Evolutionary conservation across 2,888 invertebrate genomes (phyloP), one percentile per base, ranked within the genome.

Genomic region (Tinea semifulvella): DNA sequence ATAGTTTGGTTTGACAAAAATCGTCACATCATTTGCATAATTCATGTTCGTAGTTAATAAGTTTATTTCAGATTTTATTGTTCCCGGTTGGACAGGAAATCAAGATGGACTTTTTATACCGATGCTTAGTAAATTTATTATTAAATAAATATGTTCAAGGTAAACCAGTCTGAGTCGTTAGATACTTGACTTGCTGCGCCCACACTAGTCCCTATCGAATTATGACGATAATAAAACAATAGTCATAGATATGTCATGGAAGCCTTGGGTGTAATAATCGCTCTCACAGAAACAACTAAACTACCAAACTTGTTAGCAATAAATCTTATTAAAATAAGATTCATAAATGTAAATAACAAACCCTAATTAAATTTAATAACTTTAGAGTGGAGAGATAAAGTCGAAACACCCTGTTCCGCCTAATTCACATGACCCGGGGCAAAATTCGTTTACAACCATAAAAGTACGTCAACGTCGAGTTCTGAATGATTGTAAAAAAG

Each of bases 381-480:
- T n/a, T 31, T 4, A 31, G 16, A 16, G 18, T 17, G 18, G 26
- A 48, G 47, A 48, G 42, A 27, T 11, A 10, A 45, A 47, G 43
- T 26, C 13, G 25, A 52, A 53, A 53, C 76, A 73, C 54, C 68
- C 72, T 70, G 67, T 75, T 60, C 26, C 47, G 42, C 25, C 43
- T 47, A 56, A 48, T 63, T 66, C 63, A 61, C 63, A 69, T 65
- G 70, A 65, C 64, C 66, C 55, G 60, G 57, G 61, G 67, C 68
- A 58, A 63, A 68, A 61, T 61, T 57, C 61, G 57, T 11, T 57
- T 53, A 63, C 51, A 56, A 65, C 65, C 71, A 69, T 63, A 73
- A 70, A 71, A 71, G 69, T 60, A 61, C 63, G 60, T 64, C 66
- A 68, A 38, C 18, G 68, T 66, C 61, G 61, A 54, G 57, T 58